Evolutionary conservation across 2,797 vertebrate genomes (phyloP).

Genomic region (Buphagus erythrorhynchus): DNA sequence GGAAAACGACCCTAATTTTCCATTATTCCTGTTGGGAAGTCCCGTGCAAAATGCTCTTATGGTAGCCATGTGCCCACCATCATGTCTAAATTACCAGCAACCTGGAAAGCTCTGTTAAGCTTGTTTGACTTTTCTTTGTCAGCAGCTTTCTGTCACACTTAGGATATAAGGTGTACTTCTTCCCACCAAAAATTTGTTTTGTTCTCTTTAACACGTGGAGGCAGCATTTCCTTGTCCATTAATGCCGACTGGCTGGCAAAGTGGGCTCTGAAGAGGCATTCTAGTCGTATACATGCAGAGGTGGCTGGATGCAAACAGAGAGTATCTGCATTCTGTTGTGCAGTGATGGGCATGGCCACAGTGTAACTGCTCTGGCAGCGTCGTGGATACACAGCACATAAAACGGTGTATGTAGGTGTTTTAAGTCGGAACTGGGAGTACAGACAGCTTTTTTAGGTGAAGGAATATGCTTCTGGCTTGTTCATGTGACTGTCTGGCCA

Average conservation of each 20-base stretch:
- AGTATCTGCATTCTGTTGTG: background rate
- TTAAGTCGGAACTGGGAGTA: background rate
- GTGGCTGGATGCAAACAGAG: background rate
- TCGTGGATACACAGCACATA: fast-evolving
- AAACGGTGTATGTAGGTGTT: background rate
- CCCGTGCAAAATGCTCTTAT: fast-evolving
- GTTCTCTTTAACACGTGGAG: background rate
- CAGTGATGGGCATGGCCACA: background rate
- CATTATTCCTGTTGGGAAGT: fast-evolving
- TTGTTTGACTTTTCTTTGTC: background rate
- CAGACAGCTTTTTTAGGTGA: background rate
- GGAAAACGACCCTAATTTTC: background rate
- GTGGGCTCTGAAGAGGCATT: background rate
- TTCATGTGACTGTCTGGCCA: fast-evolving
- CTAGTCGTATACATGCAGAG: fast-evolving
- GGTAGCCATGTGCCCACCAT: background rate
- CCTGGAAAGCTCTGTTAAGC: background rate
- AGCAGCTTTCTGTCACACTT: fast-evolving
- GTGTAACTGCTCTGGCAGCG: background rate
- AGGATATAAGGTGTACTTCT: fast-evolving
- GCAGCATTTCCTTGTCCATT: background rate
- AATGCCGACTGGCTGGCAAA: background rate
- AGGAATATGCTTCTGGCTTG: background rate
- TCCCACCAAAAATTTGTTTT: background rate
- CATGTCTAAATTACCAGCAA: background rate